Evolutionary conservation across 2,113 vertebrate genomes (phyloP).

Genomic region (Labeo catla): DNA sequence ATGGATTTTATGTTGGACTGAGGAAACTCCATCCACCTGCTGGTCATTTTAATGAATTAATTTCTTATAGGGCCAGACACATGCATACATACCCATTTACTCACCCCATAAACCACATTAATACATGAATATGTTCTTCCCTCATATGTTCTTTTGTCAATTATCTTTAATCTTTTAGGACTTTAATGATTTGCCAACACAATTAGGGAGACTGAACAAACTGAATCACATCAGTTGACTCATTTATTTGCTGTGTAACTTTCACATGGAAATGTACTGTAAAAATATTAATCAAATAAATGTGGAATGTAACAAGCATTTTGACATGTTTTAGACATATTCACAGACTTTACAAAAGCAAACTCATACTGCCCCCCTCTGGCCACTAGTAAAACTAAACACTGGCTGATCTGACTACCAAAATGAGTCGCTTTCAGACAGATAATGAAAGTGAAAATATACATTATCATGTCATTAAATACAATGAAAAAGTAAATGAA

Average conservation of each 20-base stretch:
- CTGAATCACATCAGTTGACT: too few species aligned
- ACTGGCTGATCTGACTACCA: background rate
- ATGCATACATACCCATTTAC: constrained; percentile 21
- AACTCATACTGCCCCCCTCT: constrained; percentile 23
- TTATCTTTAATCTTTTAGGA: background rate
- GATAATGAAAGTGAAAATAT: background rate
- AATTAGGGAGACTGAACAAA: background rate
- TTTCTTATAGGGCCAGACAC: background rate
- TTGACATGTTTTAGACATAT: background rate
- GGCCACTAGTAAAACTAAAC: background rate
- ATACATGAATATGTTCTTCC: background rate
- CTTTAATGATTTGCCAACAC: background rate
- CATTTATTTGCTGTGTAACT: background rate
- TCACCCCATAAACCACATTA: constrained; percentile 19
- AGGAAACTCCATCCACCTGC: background rate
- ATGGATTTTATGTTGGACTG: background rate
- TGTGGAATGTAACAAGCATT: background rate
- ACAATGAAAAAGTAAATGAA: background rate
- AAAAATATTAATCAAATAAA: background rate
- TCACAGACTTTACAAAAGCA: background rate
- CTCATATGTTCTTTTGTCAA: background rate
- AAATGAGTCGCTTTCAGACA: background rate
- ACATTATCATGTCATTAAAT: background rate
- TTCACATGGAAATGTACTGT: background rate
- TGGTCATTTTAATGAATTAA: too few species aligned